A percentile compares a stretch with the other conserved stretches of the same genome.
phyloP scores from a whole-genome alignment of 2,888 invertebrate genomes.

The Torymus aiolomorphi region DNA sequence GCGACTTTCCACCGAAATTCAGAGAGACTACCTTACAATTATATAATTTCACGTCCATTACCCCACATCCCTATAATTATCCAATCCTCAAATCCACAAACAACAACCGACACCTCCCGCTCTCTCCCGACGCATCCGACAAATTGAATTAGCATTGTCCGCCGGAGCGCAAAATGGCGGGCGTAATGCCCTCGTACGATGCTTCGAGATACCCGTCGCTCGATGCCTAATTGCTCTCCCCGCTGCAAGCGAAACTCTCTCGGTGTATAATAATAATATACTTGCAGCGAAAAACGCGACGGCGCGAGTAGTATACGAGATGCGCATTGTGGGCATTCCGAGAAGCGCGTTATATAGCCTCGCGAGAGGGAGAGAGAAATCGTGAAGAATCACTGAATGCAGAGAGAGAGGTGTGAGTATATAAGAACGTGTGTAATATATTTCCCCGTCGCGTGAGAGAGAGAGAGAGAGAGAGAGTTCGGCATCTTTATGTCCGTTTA shows the following conservation, averaged over 20 bases:
- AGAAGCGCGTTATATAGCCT: conserved; percentile 19
- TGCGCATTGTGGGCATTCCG: conserved; percentile 43
- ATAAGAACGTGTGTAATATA: not conserved
- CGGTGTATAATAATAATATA: conserved; percentile 1
- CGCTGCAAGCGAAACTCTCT: not conserved
- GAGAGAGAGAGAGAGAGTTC: not conserved
- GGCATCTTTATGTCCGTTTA: not conserved
- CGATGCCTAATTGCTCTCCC: conserved; percentile 30
- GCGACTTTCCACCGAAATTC: too few species aligned
- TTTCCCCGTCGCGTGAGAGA: not conserved
- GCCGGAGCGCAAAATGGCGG: conserved; percentile 12
- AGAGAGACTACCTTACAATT: too few species aligned
- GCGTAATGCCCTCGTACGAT: not conserved
- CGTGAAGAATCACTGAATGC: conserved; percentile 26
- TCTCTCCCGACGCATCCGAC: too few species aligned
- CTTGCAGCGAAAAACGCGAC: conserved; percentile 17
- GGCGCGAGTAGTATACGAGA: conserved; percentile 15
- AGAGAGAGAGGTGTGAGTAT: too few species aligned
- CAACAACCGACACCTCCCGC: too few species aligned
- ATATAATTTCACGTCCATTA: too few species aligned
- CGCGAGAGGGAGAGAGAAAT: conserved; percentile 24
- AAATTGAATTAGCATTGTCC: conserved; percentile 17
- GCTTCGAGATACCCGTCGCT: not conserved
- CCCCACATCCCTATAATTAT: too few species aligned
- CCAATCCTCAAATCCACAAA: too few species aligned